phyloP scores from a whole-genome alignment of 2,888 invertebrate genomes.

The Sinhomidia bicolor region DNA sequence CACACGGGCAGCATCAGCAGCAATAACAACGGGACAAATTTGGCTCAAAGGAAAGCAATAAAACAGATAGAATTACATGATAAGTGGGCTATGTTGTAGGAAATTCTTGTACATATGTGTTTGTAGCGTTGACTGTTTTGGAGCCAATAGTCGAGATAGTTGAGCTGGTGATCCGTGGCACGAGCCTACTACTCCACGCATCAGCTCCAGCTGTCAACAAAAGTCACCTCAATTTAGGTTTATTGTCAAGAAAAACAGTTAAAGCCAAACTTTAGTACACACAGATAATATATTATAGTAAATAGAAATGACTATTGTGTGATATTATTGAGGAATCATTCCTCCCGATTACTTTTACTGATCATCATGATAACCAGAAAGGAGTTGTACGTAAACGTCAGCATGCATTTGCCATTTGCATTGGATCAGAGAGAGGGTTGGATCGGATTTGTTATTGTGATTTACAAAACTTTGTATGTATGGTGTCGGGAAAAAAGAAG shows the following conservation, averaged over 20 bases:
- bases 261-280: not conserved
- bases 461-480: not conserved
- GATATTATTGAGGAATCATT: conserved; percentile 35
- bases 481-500: not conserved
- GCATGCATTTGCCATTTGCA: not conserved
- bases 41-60: conserved; percentile 34
- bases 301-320: not conserved
- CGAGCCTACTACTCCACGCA: conserved; percentile 33
- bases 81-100: not conserved
- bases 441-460: not conserved
- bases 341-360: conserved; percentile 29
- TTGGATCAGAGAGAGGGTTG: not conserved
- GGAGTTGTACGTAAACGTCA: not conserved
- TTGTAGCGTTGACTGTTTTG: not conserved
- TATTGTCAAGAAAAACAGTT: conserved; percentile 29
- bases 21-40: conserved; percentile 10
- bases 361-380: not conserved
- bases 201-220: conserved; percentile 53
- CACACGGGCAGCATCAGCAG: no score
- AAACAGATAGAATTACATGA: conserved; percentile 28
- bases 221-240: conserved; percentile 65
- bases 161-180: conserved; percentile 51
- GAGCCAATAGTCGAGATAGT: not conserved
- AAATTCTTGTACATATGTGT: not conserved
- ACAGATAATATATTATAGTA: not conserved